These are phyloP conservation scores for Latrodectus hesperus DNA, from an alignment of 2,888 invertebrate species.

Conservation along the genomic window DNA sequence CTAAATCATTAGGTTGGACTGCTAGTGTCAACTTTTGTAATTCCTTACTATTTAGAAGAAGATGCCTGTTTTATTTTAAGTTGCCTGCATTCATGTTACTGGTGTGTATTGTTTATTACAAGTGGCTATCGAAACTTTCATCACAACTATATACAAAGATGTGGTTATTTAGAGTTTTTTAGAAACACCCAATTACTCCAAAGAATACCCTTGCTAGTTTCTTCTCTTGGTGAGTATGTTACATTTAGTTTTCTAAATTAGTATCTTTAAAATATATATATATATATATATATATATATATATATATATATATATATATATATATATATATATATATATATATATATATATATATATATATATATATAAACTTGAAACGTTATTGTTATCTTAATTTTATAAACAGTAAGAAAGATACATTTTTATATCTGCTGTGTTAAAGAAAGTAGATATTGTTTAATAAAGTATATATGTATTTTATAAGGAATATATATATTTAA, in stretches of 20 bases:
- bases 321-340: no score
- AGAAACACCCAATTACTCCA: constrained; percentile 57
- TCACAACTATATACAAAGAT: constrained; percentile 48
- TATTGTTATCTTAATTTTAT: background rate
- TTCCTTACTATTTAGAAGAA: constrained; percentile 36
- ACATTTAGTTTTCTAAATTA: background rate
- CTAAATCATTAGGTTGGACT: constrained; percentile 33
- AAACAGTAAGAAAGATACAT: no score
- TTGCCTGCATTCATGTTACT: constrained; percentile 43
- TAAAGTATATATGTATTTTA: no score
- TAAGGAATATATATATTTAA: background rate
- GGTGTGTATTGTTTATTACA: constrained; percentile 52
- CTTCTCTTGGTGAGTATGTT: constrained; percentile 44
- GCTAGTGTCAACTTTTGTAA: constrained; percentile 22
- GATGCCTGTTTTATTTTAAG: constrained; percentile 55
- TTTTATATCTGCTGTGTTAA: no score
- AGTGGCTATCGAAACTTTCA: constrained; percentile 51
- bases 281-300: no score
- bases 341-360: no score
- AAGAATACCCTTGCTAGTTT: constrained; percentile 46
- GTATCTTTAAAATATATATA: background rate
- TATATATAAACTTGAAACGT: no score
- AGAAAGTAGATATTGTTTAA: no score
- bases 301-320: no score
- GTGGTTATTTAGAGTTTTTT: constrained; percentile 62